Base-by-base conservation (phyloP, 1,140 invertebrate species). In the Neotoxoptera formosana region DNA sequence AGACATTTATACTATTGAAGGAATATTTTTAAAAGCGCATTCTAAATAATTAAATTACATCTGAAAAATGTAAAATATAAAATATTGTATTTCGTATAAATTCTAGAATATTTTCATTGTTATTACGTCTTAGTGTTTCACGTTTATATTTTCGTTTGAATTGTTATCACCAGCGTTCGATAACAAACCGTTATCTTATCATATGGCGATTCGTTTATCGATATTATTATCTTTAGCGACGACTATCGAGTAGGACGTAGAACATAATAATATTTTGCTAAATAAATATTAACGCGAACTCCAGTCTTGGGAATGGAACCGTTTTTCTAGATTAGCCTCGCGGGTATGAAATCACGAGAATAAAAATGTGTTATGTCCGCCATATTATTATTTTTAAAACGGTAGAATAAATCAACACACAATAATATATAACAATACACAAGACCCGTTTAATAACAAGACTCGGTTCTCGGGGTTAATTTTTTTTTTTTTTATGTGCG, bases 401-500 rank as follows among this genome's bases (percentile, higher is more conserved):
- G n/a, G n/a, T 0, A n/a, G 60, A 76, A 76, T 76, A 76, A n/a
- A 76, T 76, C 60, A 76, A 76, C 60, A 76, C 60, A 14, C 25
- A 76, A 17, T 76, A 76, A 17, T 76, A n/a, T 20, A 76, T n/a
- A n/a, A 76, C 30, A 30, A 67, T n/a, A n/a, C 30, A 76, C 30
- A 76, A 76, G 1, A 34, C 60, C 30, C 60, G 60, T 76, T 76
- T 76, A 76, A 76, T 76, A 76, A 76, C 14, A 76, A 76, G n/a
- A 76, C 60, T 76, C 7, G 60, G 30, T 76, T 76, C 14, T 76
- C n/a, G 30, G 30, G 60, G 60, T 76, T 76, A 34, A 76, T 76
- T 76, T 67, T n/a, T 67, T 76, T 67, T 67, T 76, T 67, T 76
- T 67, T 67, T 76, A 76, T 76, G 60, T n/a, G 60, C 30, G 60